These are phyloP conservation scores for Caenorhabditis tropicalis DNA, from an alignment of 1,140 invertebrate species.

Conservation along the genomic window DNA sequence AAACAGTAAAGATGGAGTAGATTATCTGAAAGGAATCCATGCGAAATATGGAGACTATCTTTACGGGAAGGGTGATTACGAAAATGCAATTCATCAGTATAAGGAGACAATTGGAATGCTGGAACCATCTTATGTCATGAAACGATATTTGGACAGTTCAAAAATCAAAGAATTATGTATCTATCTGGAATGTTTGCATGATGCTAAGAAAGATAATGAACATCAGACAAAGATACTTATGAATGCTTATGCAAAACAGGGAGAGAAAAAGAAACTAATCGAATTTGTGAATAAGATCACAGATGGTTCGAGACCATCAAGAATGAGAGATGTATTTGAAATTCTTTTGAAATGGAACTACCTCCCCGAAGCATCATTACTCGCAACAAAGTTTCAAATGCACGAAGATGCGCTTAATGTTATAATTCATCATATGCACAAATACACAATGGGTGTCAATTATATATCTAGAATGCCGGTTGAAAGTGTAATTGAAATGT, in stretches of 20 bases:
- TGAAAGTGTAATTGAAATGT: conserved; percentile 29
- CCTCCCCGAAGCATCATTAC: neutral
- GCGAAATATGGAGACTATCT: conserved; percentile 71
- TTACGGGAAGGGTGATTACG: conserved; percentile 69
- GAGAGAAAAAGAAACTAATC: conserved; percentile 59
- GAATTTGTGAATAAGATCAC: conserved; percentile 61
- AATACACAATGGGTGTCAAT: neutral
- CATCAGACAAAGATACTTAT: conserved; percentile 67
- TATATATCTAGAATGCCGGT: conserved; percentile 13
- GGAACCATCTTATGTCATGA: conserved; percentile 70
- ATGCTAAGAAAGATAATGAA: conserved; percentile 58
- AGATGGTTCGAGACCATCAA: neutral
- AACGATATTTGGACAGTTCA: conserved; percentile 47
- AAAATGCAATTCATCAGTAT: conserved; percentile 68
- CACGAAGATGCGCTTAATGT: conserved; percentile 13
- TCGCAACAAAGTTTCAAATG: conserved; percentile 22
- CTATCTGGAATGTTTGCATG: conserved; percentile 67
- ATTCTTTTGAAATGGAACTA: conserved; percentile 15
- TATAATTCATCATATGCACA: conserved; percentile 21
- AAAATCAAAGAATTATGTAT: conserved; percentile 54
- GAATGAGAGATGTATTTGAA: conserved; percentile 30
- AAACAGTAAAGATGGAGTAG: conserved; percentile 52
- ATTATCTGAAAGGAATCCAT: conserved; percentile 62
- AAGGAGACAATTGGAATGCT: conserved; percentile 68
- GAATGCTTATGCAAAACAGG: conserved; percentile 64